phyloP scores from a whole-genome alignment of 2,888 invertebrate species.

The Metacarcinus magister region DNA sequence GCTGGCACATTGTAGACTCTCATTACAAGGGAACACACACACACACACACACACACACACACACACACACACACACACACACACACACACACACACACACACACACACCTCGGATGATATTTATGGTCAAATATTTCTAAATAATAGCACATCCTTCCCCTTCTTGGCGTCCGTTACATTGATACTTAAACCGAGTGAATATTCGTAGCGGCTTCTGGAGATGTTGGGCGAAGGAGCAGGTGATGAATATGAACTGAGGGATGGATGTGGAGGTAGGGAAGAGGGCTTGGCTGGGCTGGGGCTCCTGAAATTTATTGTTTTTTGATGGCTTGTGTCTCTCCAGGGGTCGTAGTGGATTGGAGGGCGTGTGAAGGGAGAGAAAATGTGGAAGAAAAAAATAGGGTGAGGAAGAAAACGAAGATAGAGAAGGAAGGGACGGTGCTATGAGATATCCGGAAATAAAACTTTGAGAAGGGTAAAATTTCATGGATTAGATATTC shows the following conservation, averaged over 20 bases:
- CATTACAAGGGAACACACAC: background rate
- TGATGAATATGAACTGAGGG: slow-evolving; percentile 4
- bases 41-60: slow-evolving; percentile 2
- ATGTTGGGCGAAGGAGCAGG: background rate
- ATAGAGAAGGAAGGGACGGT: background rate
- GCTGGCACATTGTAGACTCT: background rate
- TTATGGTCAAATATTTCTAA: background rate
- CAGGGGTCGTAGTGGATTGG: slow-evolving; percentile 1
- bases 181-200: slow-evolving; percentile 6
- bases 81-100: background rate
- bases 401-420: background rate
- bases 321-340: slow-evolving; percentile 62
- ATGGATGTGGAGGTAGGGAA: background rate
- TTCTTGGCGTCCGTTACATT: background rate
- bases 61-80: background rate
- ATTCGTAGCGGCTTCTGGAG: background rate
- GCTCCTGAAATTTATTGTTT: slow-evolving; percentile 48
- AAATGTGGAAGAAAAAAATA: background rate
- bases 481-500: background rate
- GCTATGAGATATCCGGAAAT: background rate
- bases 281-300: background rate
- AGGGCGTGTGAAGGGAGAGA: background rate
- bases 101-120: background rate
- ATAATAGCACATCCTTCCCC: background rate
- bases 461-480: background rate